These are phyloP conservation scores for Campodea augens DNA, from an alignment of 1,140 invertebrate genomes.

Conservation along the genomic window DNA sequence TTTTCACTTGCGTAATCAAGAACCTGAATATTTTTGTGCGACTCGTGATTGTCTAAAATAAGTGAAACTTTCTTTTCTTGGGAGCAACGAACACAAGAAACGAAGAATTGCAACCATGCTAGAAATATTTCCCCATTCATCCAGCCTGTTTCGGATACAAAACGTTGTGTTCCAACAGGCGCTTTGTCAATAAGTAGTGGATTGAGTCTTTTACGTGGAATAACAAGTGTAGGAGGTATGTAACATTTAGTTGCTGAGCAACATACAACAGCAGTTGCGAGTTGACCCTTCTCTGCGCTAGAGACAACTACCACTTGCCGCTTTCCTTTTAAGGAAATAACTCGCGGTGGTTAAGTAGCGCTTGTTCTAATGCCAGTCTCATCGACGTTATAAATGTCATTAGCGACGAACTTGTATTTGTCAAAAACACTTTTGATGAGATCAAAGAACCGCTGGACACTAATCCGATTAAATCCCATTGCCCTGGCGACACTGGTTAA, in stretches of 20 bases:
- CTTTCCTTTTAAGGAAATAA: slow-evolving; percentile 13
- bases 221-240: slow-evolving; percentile 25
- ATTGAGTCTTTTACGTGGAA: slow-evolving; percentile 20
- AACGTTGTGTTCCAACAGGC: slow-evolving; percentile 19
- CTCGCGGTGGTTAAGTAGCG: slow-evolving; percentile 6
- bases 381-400: slow-evolving; percentile 1
- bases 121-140: slow-evolving; percentile 20
- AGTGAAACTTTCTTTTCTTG: slow-evolving; percentile 20
- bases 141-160: slow-evolving; percentile 21
- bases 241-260: slow-evolving; percentile 22
- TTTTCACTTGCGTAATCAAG: slow-evolving; percentile 19
- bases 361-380: not conserved
- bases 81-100: slow-evolving; percentile 16
- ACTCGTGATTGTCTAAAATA: slow-evolving; percentile 24
- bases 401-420: not conserved
- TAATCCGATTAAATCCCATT: not conserved
- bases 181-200: slow-evolving; percentile 19
- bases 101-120: slow-evolving; percentile 21
- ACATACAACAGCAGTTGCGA: slow-evolving; percentile 23
- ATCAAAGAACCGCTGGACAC: not conserved
- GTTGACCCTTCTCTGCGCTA: slow-evolving; percentile 17
- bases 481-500: not conserved
- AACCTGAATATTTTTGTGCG: slow-evolving; percentile 17
- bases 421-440: not conserved
- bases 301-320: slow-evolving; percentile 17